These are phyloP conservation scores for Ploceus nigricollis DNA, from an alignment of 2,113 vertebrate species.

Conservation along the genomic window DNA sequence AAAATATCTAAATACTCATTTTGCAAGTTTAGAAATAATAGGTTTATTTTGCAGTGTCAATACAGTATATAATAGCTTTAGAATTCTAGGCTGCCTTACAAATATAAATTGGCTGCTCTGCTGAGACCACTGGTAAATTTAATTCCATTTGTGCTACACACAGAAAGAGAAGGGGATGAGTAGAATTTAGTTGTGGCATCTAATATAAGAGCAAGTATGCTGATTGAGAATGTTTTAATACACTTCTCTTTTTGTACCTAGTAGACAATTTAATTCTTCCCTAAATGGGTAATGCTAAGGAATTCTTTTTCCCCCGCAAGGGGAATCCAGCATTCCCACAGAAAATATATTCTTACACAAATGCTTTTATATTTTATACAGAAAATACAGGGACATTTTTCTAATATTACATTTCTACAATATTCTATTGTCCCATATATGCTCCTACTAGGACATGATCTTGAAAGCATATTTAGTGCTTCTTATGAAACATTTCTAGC, in stretches of 20 bases:
- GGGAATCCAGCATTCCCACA: background rate
- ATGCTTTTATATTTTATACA: background rate
- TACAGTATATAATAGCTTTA: background rate
- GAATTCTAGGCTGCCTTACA: background rate
- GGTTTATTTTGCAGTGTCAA: background rate
- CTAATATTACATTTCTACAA: background rate
- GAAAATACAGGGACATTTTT: background rate
- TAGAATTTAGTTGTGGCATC: conserved; percentile 6
- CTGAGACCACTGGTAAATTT: conserved; percentile 1
- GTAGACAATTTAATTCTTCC: background rate
- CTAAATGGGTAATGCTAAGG: background rate
- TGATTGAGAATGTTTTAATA: background rate
- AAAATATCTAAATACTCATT: background rate
- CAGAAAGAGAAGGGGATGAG: background rate
- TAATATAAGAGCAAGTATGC: background rate
- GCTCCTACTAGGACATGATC: background rate
- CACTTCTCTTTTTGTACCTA: background rate
- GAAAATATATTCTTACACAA: background rate
- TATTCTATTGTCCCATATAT: background rate
- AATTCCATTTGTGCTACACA: conserved; percentile 1
- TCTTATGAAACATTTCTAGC: conserved; percentile 6
- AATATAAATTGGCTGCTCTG: background rate
- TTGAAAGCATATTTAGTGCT: conserved; percentile 6
- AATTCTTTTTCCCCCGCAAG: background rate
- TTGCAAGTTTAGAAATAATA: background rate